Evolutionary conservation across 2,797 vertebrate genomes (phyloP), one percentile per base, ranked within the genome.

Genomic region (Falco berigora): DNA sequence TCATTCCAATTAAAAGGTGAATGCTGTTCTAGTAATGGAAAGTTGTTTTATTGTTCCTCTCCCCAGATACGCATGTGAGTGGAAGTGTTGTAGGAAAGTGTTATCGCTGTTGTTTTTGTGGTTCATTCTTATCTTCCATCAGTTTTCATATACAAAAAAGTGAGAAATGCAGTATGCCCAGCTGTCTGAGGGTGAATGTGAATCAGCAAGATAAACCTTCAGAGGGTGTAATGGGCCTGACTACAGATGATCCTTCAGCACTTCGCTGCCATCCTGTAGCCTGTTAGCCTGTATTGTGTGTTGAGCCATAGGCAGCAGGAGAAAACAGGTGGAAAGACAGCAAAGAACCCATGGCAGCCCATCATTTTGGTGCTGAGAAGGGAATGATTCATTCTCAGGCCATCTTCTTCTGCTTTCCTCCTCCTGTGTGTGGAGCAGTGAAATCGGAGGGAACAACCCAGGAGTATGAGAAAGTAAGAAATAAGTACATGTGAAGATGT

Each of bases 31-130:
- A 44, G 86, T 94, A 93, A 92, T 93, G 86, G 93, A 92, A 97
- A 94, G 88, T 96, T 97, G 96, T 95, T 95, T 97, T 96, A 96
- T 95, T 96, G 94, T 93, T 96, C 36, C 59, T 95, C 56, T 93
- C 20, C 72, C 53, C 59, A 68, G 44, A 75, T 92, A 96, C 5
- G 36, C 52, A 73, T 90, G 91, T 2, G 0, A 88, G 80, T 87
- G 62, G 66, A 94, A 89, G 66, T 90, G 73, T 79, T 92, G 86
- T 86, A 81, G 88, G 80, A 50, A 94, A 80, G 78, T 10, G 36
- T 95, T 96, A 95, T 77, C 21, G 0, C 87, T 86, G 90, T 66
- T 79, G 92, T 59, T 94, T 93, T 85, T 94, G 80, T 93, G 80
- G 80, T 49, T 84, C 4, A 6, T 90, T 92, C 76, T 95, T 96